Base-by-base conservation (phyloP, 1,140 invertebrate genomes). In the Brachionus rubens region DNA sequence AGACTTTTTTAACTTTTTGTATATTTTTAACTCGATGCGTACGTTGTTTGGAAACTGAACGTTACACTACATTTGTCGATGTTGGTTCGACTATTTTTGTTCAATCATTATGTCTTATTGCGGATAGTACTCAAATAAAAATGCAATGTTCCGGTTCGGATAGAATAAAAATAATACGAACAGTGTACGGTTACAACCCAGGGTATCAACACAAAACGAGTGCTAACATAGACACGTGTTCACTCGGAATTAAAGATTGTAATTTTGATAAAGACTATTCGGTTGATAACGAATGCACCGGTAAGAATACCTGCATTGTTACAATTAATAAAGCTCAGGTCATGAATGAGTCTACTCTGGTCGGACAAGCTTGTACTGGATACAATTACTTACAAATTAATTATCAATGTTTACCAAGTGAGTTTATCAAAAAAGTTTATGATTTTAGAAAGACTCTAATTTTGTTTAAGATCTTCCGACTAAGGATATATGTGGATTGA, bases 371-470 rank as follows among this genome's bases (percentile, higher is more conserved):
- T 12, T 72, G 68, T 54, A 72, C 19, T 19, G 41, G 40, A 12
- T 72, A 40, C 12, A 72, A 72, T 26, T 72, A 72, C 24, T 16
- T 72, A 41, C 68, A 72, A 54, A 72, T 72, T 40, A 72, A 50
- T 54, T 72, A 72, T 41, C 68, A 72, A 72, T 72, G 68, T 48
- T 41, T 72, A 41, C 68, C 68, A 72, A 72, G 68, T 72, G 41
- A 50, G 21, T 30, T 7, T n/a, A 28, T 24, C 12, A 21, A 5
- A 19, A 40, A 16, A 14, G 6, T 14, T 40, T 48, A 24, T 6
- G 19, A 26, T 40, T 30, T 33, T 72, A 33, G 28, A 2, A 30
- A 0, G 28, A 50, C n/a, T 52, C 24, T 24, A 65, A 65, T 40
- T 65, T 65, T 65, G n/a, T 16, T 24, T 7, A 28, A 72, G 68